These are phyloP conservation scores for Gnathonemus longibarbis DNA, from an alignment of 2,113 vertebrate genomes.

Conservation along the genomic window DNA sequence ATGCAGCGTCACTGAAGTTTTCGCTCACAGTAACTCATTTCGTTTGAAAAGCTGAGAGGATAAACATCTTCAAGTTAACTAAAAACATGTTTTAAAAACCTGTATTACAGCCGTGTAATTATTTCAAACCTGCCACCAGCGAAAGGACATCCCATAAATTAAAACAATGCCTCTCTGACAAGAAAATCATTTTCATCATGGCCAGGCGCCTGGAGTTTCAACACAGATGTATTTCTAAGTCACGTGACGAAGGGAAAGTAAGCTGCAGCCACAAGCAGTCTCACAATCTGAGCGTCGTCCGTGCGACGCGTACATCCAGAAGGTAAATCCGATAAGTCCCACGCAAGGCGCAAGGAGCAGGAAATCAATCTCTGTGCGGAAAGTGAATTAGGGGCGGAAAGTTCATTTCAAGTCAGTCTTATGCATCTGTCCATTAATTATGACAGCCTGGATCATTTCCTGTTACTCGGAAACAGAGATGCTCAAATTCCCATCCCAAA, in stretches of 20 bases:
- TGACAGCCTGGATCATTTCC: not conserved
- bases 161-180: not conserved
- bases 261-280: not conserved
- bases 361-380: not conserved
- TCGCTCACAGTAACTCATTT: not conserved
- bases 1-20: not conserved
- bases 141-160: constrained; percentile 3
- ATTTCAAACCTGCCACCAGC: not conserved
- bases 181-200: not conserved
- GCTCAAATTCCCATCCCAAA: not conserved
- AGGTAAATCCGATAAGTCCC: not conserved
- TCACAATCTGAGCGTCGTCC: not conserved
- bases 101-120: not conserved
- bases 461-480: not conserved
- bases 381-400: not conserved
- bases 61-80: not conserved
- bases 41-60: not conserved
- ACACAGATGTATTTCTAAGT: not conserved
- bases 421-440: not conserved
- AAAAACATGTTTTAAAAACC: not conserved
- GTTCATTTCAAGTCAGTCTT: not conserved
- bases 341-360: not conserved
- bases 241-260: not conserved
- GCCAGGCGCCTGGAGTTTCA: not conserved
- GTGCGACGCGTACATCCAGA: not conserved